These are phyloP conservation scores for Anthoscopus minutus DNA, from an alignment of 2,113 vertebrate genomes.

Conservation along the genomic window DNA sequence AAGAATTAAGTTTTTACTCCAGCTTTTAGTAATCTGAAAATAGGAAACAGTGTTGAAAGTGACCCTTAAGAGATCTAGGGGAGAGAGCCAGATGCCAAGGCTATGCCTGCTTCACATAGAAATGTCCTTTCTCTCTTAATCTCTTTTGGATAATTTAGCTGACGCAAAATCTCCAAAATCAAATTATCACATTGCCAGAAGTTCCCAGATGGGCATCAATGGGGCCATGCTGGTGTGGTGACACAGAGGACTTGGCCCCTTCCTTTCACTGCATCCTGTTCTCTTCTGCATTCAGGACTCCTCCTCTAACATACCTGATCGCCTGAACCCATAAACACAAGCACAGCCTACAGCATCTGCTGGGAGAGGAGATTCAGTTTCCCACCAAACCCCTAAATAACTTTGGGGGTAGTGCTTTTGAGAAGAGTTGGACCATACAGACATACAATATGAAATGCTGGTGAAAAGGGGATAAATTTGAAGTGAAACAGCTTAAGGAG, in stretches of 20 bases:
- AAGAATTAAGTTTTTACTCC: constrained; percentile 5
- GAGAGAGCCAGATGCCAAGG: not conserved
- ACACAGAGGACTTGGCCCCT: not conserved
- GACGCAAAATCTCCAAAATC: not conserved
- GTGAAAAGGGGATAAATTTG: not conserved
- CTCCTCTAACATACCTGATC: not conserved
- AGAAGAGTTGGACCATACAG: not conserved
- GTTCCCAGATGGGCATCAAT: not conserved
- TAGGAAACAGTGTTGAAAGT: not conserved
- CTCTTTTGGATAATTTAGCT: not conserved
- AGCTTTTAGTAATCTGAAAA: not conserved
- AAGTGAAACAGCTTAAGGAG: not conserved
- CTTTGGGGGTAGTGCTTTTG: not conserved
- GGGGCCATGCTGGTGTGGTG: not conserved
- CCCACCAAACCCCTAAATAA: not conserved
- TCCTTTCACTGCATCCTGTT: not conserved
- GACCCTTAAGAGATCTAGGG: not conserved
- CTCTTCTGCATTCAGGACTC: not conserved
- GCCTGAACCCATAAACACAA: not conserved
- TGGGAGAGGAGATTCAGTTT: not conserved
- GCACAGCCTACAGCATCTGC: not conserved
- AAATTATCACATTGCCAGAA: not conserved
- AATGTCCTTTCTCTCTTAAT: not conserved
- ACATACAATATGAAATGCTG: not conserved
- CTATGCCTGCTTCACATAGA: not conserved